Evolutionary conservation across 1,140 invertebrate species (phyloP).

Genomic region (Bombus waltoni): DNA sequence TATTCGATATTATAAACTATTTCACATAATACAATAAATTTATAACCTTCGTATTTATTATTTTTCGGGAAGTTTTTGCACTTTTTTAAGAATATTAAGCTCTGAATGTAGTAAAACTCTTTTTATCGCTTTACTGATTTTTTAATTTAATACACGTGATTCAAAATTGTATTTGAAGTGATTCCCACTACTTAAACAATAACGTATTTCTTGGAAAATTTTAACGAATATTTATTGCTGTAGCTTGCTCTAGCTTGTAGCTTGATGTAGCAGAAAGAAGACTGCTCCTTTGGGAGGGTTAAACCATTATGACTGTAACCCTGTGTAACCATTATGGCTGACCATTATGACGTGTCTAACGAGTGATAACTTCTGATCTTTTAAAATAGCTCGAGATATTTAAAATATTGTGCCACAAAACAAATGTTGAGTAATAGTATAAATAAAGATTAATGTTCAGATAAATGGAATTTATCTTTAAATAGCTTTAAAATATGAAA

Average conservation of each 20-base stretch:
- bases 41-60: slow-evolving; percentile 15
- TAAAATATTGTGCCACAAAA: background rate
- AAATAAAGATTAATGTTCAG: background rate
- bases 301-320: slow-evolving; percentile 41
- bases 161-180: background rate
- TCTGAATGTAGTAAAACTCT: background rate
- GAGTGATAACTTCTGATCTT: slow-evolving; percentile 49
- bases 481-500: background rate
- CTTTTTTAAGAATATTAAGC: background rate
- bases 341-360: slow-evolving; percentile 25
- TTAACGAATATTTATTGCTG: background rate
- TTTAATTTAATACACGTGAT: background rate
- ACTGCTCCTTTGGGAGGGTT: slow-evolving; percentile 49
- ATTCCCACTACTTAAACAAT: background rate
- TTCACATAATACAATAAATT: background rate
- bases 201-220: background rate
- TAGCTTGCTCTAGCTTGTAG: too few relatives aligned
- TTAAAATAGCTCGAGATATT: slow-evolving; percentile 9
- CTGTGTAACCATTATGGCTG: slow-evolving; percentile 40
- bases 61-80: background rate
- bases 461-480: background rate
- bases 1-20: background rate
- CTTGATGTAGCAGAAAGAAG: slow-evolving; percentile 7
- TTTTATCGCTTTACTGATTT: too few relatives aligned
- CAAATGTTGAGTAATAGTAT: background rate